These are phyloP conservation scores for Hozukius guyotensis DNA, from an alignment of 2,797 vertebrate species.

Conservation along the genomic window DNA sequence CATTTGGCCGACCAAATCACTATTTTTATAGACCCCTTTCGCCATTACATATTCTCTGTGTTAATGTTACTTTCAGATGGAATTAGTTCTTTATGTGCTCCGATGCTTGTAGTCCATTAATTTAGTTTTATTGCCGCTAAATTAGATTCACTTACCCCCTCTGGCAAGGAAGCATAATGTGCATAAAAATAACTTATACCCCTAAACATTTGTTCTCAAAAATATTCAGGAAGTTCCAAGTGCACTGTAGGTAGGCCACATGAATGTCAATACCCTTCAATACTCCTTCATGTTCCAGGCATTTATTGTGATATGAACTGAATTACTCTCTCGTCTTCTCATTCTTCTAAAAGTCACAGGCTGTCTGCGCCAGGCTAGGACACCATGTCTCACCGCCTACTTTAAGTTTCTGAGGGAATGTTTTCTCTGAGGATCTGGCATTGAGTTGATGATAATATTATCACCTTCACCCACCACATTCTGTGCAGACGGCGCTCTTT, in stretches of 20 bases:
- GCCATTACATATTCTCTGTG: conserved; percentile 81
- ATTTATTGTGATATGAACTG: conserved; percentile 40
- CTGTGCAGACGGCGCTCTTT: conserved; percentile 47
- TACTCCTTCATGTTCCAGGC: conserved; percentile 40
- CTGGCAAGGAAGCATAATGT: conserved; percentile 78
- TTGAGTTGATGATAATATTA: conserved; percentile 65
- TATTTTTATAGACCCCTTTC: conserved; percentile 82
- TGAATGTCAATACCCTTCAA: conserved; percentile 74
- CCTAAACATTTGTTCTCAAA: conserved; percentile 81
- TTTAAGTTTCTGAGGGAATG: conserved; percentile 56
- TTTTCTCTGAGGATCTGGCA: conserved; percentile 72
- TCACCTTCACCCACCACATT: conserved; percentile 77
- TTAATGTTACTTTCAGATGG: conserved; percentile 85
- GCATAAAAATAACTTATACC: conserved; percentile 84
- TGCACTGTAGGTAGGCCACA: conserved; percentile 52
- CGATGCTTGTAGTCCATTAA: conserved; percentile 86
- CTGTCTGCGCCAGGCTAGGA: conserved; percentile 28
- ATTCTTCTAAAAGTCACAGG: conserved; percentile 48
- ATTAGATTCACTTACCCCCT: conserved; percentile 85
- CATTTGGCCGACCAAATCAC: conserved; percentile 82
- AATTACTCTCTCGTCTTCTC: not conserved
- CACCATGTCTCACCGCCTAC: conserved; percentile 56
- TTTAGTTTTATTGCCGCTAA: conserved; percentile 87
- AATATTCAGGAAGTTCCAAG: conserved; percentile 68
- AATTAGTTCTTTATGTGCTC: conserved; percentile 85